These are phyloP conservation scores for Phylloscopus collybita DNA, from an alignment of 2,797 vertebrate genomes.

Conservation along the genomic window DNA sequence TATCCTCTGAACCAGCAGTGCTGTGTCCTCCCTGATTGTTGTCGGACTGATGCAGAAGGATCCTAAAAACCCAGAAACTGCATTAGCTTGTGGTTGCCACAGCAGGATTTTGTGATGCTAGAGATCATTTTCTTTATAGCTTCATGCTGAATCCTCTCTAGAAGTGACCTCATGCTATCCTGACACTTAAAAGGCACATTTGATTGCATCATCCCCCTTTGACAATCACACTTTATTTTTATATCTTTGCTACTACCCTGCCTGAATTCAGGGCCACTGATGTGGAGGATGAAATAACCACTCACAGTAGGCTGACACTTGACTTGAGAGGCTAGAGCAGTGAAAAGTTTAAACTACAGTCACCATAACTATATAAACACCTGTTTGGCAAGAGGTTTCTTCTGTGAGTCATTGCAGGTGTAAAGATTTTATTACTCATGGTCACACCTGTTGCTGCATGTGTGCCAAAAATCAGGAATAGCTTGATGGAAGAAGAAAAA, in stretches of 20 bases:
- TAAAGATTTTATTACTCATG: slow-evolving; percentile 61
- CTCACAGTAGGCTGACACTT: slow-evolving; percentile 33
- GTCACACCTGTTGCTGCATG: slow-evolving; percentile 38
- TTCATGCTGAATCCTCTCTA: not conserved
- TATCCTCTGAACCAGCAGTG: not conserved
- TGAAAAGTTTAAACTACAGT: slow-evolving; percentile 33
- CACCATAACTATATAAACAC: slow-evolving; percentile 49
- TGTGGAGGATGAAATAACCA: not conserved
- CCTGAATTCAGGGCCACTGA: slow-evolving; percentile 26
- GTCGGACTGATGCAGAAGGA: not conserved
- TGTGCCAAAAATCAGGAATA: slow-evolving; percentile 50
- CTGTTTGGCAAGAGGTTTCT: slow-evolving; percentile 56
- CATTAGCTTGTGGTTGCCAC: not conserved
- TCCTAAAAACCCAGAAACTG: not conserved
- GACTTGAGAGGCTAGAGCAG: not conserved
- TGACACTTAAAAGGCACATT: not conserved
- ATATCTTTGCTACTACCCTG: slow-evolving; percentile 19
- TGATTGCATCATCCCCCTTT: not conserved
- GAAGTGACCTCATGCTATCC: not conserved
- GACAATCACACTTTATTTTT: slow-evolving; percentile 6
- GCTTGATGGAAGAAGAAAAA: slow-evolving; percentile 30
- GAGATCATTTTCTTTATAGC: not conserved
- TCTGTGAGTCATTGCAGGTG: slow-evolving; percentile 61
- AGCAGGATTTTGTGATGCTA: not conserved
- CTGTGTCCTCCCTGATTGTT: not conserved